A percentile compares a stretch with the other conserved stretches of the same genome.
phyloP scores from a whole-genome alignment of 2,888 invertebrate genomes.

The Andrena bucephala region DNA sequence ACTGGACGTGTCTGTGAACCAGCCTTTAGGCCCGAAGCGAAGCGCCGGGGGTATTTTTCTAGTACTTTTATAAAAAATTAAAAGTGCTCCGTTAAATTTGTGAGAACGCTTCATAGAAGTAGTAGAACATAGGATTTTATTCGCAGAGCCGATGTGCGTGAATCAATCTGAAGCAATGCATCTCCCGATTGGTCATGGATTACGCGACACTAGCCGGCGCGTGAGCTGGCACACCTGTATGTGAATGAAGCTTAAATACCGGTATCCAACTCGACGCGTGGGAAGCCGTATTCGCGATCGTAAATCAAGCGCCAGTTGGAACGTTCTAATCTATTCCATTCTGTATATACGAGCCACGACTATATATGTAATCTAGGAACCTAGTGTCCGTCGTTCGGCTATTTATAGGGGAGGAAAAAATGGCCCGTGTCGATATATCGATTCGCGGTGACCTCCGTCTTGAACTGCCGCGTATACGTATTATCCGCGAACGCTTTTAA shows the following conservation, averaged over 20 bases:
- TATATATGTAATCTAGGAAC: constrained; percentile 69
- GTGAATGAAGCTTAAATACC: constrained; percentile 60
- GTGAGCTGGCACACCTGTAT: constrained; percentile 15
- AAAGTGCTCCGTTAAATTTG: too few species aligned
- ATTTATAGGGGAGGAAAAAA: constrained; percentile 73
- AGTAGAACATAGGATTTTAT: background rate
- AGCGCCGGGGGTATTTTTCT: too few species aligned
- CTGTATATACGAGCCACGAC: constrained; percentile 30
- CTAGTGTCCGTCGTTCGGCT: constrained; percentile 68
- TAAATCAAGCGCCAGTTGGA: constrained; percentile 68
- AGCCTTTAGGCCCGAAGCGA: too few species aligned
- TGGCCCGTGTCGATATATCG: constrained; percentile 76
- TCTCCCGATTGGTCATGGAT: constrained; percentile 38
- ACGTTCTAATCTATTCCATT: constrained; percentile 70
- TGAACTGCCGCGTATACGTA: constrained; percentile 40
- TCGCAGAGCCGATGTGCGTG: background rate
- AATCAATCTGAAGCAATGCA: constrained; percentile 24
- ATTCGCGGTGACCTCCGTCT: constrained; percentile 70
- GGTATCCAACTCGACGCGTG: constrained; percentile 57
- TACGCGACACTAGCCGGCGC: constrained; percentile 19
- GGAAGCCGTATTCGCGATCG: constrained; percentile 65
- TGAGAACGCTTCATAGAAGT: too few species aligned
- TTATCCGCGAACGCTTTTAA: constrained; percentile 55
- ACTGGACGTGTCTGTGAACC: too few species aligned
- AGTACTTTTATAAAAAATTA: too few species aligned